Evolutionary conservation across 1,140 invertebrate species (phyloP).

Genomic region (Belonocnema kinseyi): DNA sequence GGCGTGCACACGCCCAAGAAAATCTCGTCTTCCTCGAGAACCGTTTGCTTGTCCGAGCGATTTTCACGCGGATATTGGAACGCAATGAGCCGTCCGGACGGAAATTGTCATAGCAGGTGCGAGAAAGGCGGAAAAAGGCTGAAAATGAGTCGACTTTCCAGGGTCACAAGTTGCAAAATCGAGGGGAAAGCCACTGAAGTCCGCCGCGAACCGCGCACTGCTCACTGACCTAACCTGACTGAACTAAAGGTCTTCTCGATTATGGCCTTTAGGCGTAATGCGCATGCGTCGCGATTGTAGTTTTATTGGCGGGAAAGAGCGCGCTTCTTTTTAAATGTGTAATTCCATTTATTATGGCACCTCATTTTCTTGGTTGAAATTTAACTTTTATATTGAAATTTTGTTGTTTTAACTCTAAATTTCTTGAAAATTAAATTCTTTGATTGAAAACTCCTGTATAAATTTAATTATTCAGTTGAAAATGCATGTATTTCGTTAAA

Average conservation of each 20-base stretch:
- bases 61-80: not conserved
- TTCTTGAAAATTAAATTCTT: too few species aligned
- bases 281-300: not conserved
- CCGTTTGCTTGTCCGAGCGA: not conserved
- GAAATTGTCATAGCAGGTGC: not conserved
- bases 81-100: not conserved
- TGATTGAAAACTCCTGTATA: too few species aligned
- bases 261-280: not conserved
- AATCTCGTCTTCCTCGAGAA: not conserved
- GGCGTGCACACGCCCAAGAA: slow-evolving; percentile 28
- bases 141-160: not conserved
- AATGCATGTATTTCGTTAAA: too few species aligned
- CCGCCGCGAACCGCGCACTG: not conserved
- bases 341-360: too few species aligned
- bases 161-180: slow-evolving; percentile 14
- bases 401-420: too few species aligned
- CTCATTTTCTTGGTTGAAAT: too few species aligned
- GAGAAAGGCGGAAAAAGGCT: not conserved
- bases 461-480: too few species aligned
- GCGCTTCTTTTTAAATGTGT: too few species aligned
- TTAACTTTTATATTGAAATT: too few species aligned
- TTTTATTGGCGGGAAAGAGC: too few species aligned
- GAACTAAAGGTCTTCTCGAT: too few species aligned
- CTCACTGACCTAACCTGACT: not conserved
- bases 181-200: not conserved